These are phyloP conservation scores for Cheilosia urbana DNA, from an alignment of 2,888 invertebrate genomes.

Conservation along the genomic window DNA sequence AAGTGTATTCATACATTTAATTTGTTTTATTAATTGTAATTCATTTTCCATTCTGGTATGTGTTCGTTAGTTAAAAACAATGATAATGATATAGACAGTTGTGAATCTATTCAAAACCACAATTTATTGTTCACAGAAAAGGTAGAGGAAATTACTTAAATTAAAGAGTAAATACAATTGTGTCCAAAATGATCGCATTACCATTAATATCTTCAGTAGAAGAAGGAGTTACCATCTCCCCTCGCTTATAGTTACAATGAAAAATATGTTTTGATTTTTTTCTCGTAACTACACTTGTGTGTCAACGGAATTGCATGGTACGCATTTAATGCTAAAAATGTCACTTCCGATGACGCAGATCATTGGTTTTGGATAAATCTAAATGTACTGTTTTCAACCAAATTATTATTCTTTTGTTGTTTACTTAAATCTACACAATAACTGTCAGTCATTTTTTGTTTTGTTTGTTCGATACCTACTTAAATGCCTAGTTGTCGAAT, in stretches of 20 bases:
- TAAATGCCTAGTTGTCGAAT: conserved; percentile 70
- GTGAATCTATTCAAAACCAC: conserved; percentile 75
- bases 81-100: conserved; percentile 71
- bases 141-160: conserved; percentile 72
- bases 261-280: conserved; percentile 37
- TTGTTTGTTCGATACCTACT: conserved; percentile 76
- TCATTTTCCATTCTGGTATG: conserved; percentile 68
- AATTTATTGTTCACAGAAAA: conserved; percentile 75
- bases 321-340: conserved; percentile 36
- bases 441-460: conserved; percentile 68
- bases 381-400: conserved; percentile 63
- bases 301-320: conserved; percentile 61
- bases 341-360: conserved; percentile 55
- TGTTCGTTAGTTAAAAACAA: conserved; percentile 71
- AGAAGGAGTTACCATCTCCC: not conserved
- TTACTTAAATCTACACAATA: conserved; percentile 73
- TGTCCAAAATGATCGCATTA: conserved; percentile 73
- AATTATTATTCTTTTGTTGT: conserved; percentile 51
- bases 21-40: conserved; percentile 63
- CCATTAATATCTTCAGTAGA: conserved; percentile 61
- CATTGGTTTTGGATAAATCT: conserved; percentile 69
- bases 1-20: conserved; percentile 56
- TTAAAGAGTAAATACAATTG: conserved; percentile 74
- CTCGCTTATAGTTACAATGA: conserved; percentile 31
- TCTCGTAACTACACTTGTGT: conserved; percentile 32